These are phyloP conservation scores for Anomalospiza imberbis DNA, from an alignment of 2,797 vertebrate species.

Conservation along the genomic window DNA sequence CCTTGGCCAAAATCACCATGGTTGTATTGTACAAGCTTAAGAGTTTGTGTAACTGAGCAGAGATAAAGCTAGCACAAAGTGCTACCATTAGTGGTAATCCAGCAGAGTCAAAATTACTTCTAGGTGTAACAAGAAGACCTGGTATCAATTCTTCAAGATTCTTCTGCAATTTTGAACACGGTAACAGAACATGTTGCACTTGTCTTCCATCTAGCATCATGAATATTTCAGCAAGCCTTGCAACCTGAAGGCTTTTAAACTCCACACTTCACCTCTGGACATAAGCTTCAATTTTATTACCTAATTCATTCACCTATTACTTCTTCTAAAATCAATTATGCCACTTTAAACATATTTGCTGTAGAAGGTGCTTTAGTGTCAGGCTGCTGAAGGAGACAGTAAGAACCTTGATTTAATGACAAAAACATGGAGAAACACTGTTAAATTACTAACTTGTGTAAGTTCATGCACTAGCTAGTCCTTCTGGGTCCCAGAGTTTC, in stretches of 20 bases:
- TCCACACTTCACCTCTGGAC: neutral
- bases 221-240: neutral
- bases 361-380: neutral
- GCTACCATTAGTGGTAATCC: neutral
- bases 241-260: neutral
- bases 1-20: neutral
- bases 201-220: neutral
- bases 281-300: neutral
- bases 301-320: neutral
- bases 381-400: neutral
- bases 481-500: neutral
- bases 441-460: neutral
- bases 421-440: neutral
- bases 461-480: neutral
- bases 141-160: neutral
- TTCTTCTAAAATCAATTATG: neutral
- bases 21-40: neutral
- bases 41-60: neutral
- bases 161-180: neutral
- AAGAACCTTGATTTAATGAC: neutral
- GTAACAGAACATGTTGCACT: neutral
- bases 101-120: neutral
- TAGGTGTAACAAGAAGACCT: neutral
- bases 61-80: neutral
- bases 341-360: neutral